Base-by-base conservation (phyloP, 2,888 invertebrate genomes). In the Serrognathus titanus region DNA sequence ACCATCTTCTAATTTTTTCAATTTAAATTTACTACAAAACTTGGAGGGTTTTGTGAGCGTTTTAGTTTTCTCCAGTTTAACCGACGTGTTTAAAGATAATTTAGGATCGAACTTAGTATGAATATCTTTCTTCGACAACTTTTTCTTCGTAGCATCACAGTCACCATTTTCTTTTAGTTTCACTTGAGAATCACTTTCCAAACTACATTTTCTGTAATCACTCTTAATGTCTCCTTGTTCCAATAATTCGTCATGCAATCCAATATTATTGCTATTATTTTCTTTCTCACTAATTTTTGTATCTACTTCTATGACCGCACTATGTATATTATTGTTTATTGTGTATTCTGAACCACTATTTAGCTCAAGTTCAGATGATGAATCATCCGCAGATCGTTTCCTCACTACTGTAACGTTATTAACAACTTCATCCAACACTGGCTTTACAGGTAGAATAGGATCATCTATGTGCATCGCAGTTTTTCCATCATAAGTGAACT, bases 191-290 rank as follows among this genome's bases (percentile, higher is more conserved):
- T 43, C 16, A 43, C n/a, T 9, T 43, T 43, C 43, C 11, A 11
- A 10, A 16, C 13, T 20, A 11, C 10, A 9, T 11, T 16, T 43
- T 6, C 13, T 20, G 5, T 9, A 16, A 40, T 40, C 13, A 9
- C 11, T 13, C 6, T 8, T 40, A 40, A 40, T 40, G 40, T 40
- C 40, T 12, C 11, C 13, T 12, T 40, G 40, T 43, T 43, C 43
- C 10, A 3, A 10, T 5, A 10, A 20, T 43, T 49, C 49, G 5
- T 48, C 54, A 20, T 31, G 24, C 6, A 31, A 31, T 31, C 46
- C 13, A 31, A 31, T 50, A 51, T 58, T 58, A 35, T 53, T 57
- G 12, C 53, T 54, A 35, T 54, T 58, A 46, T 58, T 58, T 47
- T 58, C 58, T 40, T 58, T 58, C 43, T 58, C 58, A 13, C 47